Conservation (phyloP, 2,113 vertebrate genomes). For the Ophthalmolycus amberensis region DNA sequence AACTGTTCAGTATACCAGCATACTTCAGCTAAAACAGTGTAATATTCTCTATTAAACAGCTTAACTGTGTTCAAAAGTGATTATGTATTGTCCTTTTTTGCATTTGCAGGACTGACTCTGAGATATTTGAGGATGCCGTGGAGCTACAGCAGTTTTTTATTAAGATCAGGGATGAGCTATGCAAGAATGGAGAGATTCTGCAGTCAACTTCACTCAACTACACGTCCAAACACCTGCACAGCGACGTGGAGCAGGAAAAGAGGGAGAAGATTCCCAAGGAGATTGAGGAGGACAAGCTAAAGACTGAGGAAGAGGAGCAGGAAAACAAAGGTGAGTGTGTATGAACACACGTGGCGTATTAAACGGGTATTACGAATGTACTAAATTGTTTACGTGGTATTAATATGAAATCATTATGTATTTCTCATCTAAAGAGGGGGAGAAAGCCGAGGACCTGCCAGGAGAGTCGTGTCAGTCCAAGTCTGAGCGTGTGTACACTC, state of each 20-base stretch:
- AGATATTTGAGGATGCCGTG: slow-evolving; percentile 96
- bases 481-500: slow-evolving; percentile 89
- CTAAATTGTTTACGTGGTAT: not conserved
- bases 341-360: not conserved
- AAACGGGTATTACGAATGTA: not conserved
- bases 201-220: slow-evolving; percentile 94
- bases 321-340: slow-evolving; percentile 87
- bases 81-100: not conserved
- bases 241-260: slow-evolving; percentile 96
- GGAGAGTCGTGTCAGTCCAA: slow-evolving; percentile 86
- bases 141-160: slow-evolving; percentile 99
- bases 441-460: slow-evolving; percentile 88
- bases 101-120: slow-evolving; percentile 92
- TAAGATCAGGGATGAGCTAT: slow-evolving; percentile 97
- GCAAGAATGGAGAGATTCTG: slow-evolving; percentile 98
- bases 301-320: slow-evolving; percentile 85
- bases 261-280: slow-evolving; percentile 97
- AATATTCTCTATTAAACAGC: not conserved
- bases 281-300: slow-evolving; percentile 95
- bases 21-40: not conserved
- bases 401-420: not conserved
- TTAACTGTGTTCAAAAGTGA: not conserved
- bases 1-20: not conserved
- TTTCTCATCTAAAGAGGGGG: slow-evolving; percentile 81
- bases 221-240: slow-evolving; percentile 93